Conservation (phyloP, 2,113 vertebrate species). For the Taxidea taxus region DNA sequence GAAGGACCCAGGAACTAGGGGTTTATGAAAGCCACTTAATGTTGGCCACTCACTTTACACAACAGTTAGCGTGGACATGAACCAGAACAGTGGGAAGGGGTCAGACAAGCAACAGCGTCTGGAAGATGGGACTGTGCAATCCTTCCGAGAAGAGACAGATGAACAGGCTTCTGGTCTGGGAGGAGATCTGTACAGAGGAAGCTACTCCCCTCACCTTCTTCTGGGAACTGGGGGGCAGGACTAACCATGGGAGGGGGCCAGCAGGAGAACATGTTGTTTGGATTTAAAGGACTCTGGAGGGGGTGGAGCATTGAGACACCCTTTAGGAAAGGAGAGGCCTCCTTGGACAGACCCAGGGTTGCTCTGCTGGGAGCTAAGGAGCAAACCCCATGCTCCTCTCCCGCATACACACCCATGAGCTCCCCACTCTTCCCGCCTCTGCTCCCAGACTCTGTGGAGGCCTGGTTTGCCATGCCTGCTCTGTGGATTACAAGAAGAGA, state of each 20-base stretch:
- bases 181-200: not conserved
- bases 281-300: not conserved
- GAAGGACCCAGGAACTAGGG: not conserved
- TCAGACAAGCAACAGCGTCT: not conserved
- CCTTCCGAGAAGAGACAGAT: not conserved
- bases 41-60: not conserved
- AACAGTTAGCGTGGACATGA: not conserved
- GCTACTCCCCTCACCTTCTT: not conserved
- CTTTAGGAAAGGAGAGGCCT: not conserved
- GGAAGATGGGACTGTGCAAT: not conserved
- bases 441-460: conserved; percentile 76
- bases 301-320: not conserved
- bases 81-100: not conserved
- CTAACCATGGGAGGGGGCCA: not conserved
- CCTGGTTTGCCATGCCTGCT: conserved; percentile 82
- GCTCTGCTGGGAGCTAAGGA: not conserved
- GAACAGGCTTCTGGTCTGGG: not conserved
- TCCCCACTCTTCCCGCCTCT: not conserved
- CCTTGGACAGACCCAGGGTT: not conserved
- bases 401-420: fast-evolving
- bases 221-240: not conserved
- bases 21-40: not conserved
- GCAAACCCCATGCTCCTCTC: not conserved
- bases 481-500: conserved; percentile 74
- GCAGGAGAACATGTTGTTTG: not conserved